Conservation (phyloP, 2,888 invertebrate species). For the Agrypnus murinus region DNA sequence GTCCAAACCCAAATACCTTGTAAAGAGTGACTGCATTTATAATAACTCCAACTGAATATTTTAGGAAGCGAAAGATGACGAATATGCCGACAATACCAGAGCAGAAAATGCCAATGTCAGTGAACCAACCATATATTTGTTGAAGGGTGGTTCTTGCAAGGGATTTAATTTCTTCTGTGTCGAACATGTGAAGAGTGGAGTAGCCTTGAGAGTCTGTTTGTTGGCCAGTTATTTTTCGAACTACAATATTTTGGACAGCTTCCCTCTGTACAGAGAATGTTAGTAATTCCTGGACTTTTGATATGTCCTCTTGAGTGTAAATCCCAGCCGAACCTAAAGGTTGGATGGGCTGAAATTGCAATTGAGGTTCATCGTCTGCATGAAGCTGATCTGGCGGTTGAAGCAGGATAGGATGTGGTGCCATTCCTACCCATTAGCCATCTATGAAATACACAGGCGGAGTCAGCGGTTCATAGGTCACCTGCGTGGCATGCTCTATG, state of each 20-base stretch:
- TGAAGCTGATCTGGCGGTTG: constrained; percentile 35
- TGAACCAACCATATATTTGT: too few relatives aligned
- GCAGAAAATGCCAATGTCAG: too few relatives aligned
- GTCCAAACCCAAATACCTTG: too few relatives aligned
- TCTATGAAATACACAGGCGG: constrained; percentile 52
- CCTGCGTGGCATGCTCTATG: constrained; percentile 40
- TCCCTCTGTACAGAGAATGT: constrained; percentile 49
- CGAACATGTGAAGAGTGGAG: too few relatives aligned
- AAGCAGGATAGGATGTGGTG: constrained; percentile 38
- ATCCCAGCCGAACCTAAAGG: constrained; percentile 48
- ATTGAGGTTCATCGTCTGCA: constrained; percentile 23
- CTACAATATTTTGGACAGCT: constrained; percentile 52
- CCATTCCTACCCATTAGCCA: constrained; percentile 49
- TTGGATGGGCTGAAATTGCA: constrained; percentile 49
- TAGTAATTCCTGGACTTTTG: too few relatives aligned
- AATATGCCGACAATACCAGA: too few relatives aligned
- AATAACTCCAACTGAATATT: too few relatives aligned
- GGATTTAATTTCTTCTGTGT: too few relatives aligned
- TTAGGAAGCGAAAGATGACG: too few relatives aligned
- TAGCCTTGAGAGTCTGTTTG: constrained; percentile 46
- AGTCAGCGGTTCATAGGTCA: constrained; percentile 49
- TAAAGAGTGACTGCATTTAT: too few relatives aligned
- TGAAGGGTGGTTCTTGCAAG: too few relatives aligned
- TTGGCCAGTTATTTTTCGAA: constrained; percentile 45
- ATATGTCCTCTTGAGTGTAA: constrained; percentile 52